Evolutionary conservation across 2,113 vertebrate species (phyloP).

Genomic region (Calyptomena viridis): DNA sequence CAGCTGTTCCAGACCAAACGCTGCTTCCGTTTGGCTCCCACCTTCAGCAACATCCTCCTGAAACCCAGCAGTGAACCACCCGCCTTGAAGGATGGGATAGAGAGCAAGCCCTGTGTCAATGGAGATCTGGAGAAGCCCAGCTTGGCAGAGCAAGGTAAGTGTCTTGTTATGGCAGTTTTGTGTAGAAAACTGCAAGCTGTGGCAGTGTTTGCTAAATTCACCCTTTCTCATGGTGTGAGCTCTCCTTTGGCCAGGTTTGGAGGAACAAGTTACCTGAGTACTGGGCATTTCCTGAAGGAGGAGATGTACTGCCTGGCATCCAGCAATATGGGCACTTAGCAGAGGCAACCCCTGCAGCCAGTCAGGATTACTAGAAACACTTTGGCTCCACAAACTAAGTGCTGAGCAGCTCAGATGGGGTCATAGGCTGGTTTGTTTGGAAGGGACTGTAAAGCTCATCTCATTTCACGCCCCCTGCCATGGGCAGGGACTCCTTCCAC

Average conservation of each 20-base stretch:
- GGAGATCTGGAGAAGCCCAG: slow-evolving; percentile 75
- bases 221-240: neutral
- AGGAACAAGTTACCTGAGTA: neutral
- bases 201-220: neutral
- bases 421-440: neutral
- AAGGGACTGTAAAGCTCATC: neutral
- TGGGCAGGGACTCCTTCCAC: neutral
- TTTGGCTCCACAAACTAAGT: neutral
- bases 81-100: neutral
- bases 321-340: neutral
- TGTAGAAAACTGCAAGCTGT: neutral
- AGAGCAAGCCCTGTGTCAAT: slow-evolving; percentile 67
- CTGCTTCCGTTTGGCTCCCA: slow-evolving; percentile 94
- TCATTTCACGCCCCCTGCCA: neutral
- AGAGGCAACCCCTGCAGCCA: neutral
- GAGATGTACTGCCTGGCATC: neutral
- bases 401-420: neutral
- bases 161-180: too few species aligned
- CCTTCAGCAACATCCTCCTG: slow-evolving; percentile 91
- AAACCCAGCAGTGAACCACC: slow-evolving; percentile 66
- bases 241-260: neutral
- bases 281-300: neutral
- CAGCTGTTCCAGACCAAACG: slow-evolving; percentile 96
- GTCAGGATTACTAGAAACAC: neutral
- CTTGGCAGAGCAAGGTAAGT: slow-evolving; percentile 79